Evolutionary conservation across 2,888 invertebrate genomes (phyloP).

Genomic region (Adelphocoris suturalis): DNA sequence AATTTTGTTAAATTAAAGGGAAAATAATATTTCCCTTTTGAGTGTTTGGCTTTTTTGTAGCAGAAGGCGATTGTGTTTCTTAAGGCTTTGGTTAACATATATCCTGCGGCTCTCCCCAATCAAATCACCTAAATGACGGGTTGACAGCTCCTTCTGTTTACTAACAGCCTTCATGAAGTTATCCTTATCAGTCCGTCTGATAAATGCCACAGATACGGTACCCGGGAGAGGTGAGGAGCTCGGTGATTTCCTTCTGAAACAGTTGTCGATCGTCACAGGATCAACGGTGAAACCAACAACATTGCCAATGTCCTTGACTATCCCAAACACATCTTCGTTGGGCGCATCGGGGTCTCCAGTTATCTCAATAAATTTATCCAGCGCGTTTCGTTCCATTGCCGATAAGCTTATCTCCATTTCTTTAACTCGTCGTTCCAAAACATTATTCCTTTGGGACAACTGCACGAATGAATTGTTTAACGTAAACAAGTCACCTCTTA

Average conservation of each 20-base stretch:
- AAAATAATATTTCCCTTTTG: not conserved
- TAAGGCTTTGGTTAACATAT: not conserved
- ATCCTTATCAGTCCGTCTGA: not conserved
- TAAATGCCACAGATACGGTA: not conserved
- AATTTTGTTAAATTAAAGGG: no score
- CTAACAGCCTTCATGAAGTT: not conserved
- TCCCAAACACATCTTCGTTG: not conserved
- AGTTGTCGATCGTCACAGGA: not conserved
- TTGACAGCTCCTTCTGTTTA: not conserved
- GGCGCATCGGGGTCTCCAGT: not conserved
- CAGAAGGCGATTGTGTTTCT: not conserved
- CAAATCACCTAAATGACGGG: not conserved
- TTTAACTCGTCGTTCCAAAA: not conserved
- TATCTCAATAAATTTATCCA: slow-evolving; percentile 6
- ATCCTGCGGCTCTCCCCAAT: not conserved
- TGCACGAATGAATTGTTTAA: not conserved
- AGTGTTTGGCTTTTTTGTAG: not conserved
- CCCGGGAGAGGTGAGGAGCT: not conserved
- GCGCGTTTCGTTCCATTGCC: not conserved
- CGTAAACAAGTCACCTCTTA: not conserved
- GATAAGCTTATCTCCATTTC: not conserved
- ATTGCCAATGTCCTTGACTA: not conserved
- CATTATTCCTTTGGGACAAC: not conserved
- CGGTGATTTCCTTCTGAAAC: not conserved
- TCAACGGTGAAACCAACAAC: not conserved